Evolutionary conservation across 2,113 vertebrate genomes (phyloP).

Genomic region (Paramormyrops kingsleyae): DNA sequence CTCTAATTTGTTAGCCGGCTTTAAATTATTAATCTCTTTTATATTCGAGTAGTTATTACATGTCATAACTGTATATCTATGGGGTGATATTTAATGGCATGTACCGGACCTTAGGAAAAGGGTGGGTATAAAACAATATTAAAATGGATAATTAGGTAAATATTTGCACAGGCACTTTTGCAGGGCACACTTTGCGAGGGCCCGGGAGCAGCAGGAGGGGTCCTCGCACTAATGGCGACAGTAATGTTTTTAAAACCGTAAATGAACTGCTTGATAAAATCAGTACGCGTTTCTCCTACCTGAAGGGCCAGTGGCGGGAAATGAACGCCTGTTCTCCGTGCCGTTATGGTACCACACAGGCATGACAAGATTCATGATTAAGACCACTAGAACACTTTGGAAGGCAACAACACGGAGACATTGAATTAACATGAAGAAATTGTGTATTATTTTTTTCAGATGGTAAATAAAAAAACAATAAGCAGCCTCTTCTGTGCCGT

Average conservation of each 20-base stretch:
- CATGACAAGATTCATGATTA: background rate
- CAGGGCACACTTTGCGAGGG: constrained; percentile 80
- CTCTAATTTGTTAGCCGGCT: constrained; percentile 99
- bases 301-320: background rate
- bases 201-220: constrained; percentile 49
- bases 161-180: constrained; percentile 92
- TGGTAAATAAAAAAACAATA: background rate
- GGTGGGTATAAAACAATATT: constrained; percentile 84
- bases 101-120: constrained; percentile 93
- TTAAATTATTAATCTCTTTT: constrained; percentile 99
- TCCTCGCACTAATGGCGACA: constrained; percentile 34
- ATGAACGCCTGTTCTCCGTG: background rate
- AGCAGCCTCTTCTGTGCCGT: background rate
- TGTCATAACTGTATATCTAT: constrained; percentile 99
- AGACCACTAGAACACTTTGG: background rate
- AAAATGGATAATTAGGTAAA: constrained; percentile 99
- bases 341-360: background rate
- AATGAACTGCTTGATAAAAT: constrained; percentile 2
- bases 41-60: constrained; percentile 99
- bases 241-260: constrained; percentile 20
- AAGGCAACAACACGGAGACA: background rate
- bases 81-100: constrained; percentile 97
- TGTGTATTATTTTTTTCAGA: background rate
- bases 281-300: background rate
- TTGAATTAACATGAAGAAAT: background rate